Evolutionary conservation across 64 coral and sea anemone genomes (phyloP), one percentile per base, ranked within the genome.

Genomic region (Astreopora myriophthalma): DNA sequence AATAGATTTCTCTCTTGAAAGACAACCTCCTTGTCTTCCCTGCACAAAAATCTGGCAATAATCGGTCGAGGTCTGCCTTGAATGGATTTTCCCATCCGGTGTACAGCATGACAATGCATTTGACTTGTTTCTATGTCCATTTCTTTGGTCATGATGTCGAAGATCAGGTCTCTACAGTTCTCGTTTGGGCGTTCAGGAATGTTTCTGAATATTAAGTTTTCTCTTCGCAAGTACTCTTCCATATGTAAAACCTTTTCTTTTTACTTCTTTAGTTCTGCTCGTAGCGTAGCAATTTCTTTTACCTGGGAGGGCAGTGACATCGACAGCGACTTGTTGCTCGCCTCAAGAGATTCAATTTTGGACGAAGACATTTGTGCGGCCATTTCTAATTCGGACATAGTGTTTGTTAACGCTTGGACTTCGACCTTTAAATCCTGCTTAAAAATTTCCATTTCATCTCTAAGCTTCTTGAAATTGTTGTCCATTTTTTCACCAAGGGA

Each of bases 171-270:
- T 55, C 19, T 80, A 1, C 44, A 49, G 55, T 60, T 80, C 20
- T 57, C 26, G 13, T 44, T 14, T 60, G 27, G 10, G 22, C 44
- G 2, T 57, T 80, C 76, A 6, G 24, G 76, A 57, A 80, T 31
- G 11, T 80, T 80, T 14, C 44, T 23, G 76, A 80, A 80, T 6
- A 80, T 29, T 55, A 80, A 34, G 44, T 80, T 80, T 60, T 80
- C 76, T 19, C 48, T 30, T 80, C 46, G 44, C 55, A 44, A 31
- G 55, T 80, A 33, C 8, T 30, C 46, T 29, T 80, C 76, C 1
- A 80, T 8, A 5, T 55, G 44, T 80, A 80, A 8, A 4, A 55
- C 55, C 9, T 57, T 58, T 34, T 80, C 76, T 9, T 60, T 29
- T 25, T 80, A 9, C 31, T 80, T 58, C 76, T 60, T 80, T 20